Base-by-base conservation (phyloP, 2,888 invertebrate genomes). In the Ochropleura leucogaster region DNA sequence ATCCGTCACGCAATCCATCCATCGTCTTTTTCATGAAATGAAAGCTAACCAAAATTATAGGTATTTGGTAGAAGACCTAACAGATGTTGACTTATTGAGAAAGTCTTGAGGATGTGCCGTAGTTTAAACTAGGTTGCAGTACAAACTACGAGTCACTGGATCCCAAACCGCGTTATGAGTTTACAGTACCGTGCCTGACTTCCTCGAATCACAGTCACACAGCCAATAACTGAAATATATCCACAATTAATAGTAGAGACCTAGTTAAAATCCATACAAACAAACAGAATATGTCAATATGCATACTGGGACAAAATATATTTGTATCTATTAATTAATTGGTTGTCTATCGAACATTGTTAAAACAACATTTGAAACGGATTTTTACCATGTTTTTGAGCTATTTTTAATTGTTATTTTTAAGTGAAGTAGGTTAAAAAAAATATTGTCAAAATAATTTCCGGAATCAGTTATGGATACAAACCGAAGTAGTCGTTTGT, bases 301-400 rank as follows among this genome's bases (percentile, higher is more conserved):
- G 3, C 30, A 30, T 47, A 46, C 10, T 62, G 14, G 18, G 20
- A 42, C 46, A 46, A 46, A 76, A 76, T 30, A 74, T 77, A 76
- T 12, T 30, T 30, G 30, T 30, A 30, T 30, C 30, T 30, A 30
- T 30, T 30, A 2, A 30, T 30, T 30, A 30, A 59, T 20, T 59
- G 47, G 12, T n/a, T 14, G 55, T 42, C 47, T 47, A 16, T 42
- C 14, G 18, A 20, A 14, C 5, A 51, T 30, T 30, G 30, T 30
- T 30, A 30, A 30, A 30, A 30, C 30, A 30, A 30, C 30, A 30
- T 30, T 30, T 30, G 30, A 30, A 30, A 30, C 30, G 30, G 30
- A 30, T 30, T 30, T 30, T 30, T 30, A 30, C 30, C 30, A 30
- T 30, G 30, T 30, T 30, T 30, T 30, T 30, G 30, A 2, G 30